phyloP scores from a whole-genome alignment of 2,888 invertebrate genomes.

The Siphlonurus alternatus region DNA sequence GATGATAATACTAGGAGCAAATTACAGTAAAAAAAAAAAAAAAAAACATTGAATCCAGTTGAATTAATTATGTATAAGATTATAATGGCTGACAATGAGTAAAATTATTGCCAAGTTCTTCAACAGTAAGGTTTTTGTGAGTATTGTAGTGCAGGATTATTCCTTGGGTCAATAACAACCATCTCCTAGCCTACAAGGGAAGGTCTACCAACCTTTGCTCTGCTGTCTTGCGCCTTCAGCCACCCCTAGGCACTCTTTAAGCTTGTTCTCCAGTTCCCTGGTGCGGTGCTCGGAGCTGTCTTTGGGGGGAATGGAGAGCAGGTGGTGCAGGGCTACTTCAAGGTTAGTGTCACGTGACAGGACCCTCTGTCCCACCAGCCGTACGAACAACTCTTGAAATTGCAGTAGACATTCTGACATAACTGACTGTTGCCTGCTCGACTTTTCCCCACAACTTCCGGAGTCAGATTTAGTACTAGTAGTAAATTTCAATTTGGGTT shows the following conservation, averaged over 20 bases:
- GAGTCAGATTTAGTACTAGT: conserved; percentile 1
- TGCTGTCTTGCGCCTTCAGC: not conserved
- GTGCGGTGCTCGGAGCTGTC: conserved; percentile 14
- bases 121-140: too few species aligned
- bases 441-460: conserved; percentile 2
- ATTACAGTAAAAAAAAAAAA: not conserved
- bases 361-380: conserved; percentile 9
- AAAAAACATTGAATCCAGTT: not conserved
- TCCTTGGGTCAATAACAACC: too few species aligned
- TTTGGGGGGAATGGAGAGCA: conserved; percentile 14
- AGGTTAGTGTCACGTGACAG: conserved; percentile 11
- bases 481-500: not conserved
- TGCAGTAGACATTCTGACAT: conserved; percentile 38
- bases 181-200: too few species aligned
- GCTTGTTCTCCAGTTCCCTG: conserved; percentile 11
- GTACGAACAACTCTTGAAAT: conserved; percentile 34
- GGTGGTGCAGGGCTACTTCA: conserved; percentile 13
- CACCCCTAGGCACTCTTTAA: conserved; percentile 9
- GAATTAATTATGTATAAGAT: not conserved
- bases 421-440: conserved; percentile 8
- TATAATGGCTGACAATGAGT: too few species aligned
- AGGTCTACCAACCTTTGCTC: not conserved
- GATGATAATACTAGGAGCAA: too few species aligned
- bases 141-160: too few species aligned
- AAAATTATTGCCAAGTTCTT: too few species aligned